phyloP scores from a whole-genome alignment of 2,797 vertebrate genomes.

The Gobio occitaniae region DNA sequence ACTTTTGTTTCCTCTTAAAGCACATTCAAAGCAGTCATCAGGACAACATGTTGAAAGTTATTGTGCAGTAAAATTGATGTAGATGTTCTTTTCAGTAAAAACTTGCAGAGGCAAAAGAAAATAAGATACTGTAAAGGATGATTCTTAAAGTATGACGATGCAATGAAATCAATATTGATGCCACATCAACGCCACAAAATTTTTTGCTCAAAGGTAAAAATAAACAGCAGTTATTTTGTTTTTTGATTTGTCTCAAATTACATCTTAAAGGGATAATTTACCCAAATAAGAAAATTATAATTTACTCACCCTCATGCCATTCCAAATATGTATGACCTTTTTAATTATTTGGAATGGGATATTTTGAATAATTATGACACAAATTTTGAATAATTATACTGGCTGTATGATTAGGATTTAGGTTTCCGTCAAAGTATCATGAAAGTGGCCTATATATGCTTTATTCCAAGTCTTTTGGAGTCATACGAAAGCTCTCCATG shows the following conservation, averaged over 20 bases:
- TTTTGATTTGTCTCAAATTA: constrained; percentile 33
- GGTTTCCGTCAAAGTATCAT: not conserved
- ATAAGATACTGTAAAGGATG: not conserved
- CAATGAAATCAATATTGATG: not conserved
- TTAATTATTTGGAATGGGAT: not conserved
- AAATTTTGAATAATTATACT: not conserved
- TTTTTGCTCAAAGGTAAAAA: constrained; percentile 8
- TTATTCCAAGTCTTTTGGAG: not conserved
- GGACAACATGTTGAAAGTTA: not conserved
- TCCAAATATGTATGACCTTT: not conserved
- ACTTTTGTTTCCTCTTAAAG: constrained; percentile 11
- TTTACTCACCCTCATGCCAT: not conserved
- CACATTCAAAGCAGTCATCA: not conserved
- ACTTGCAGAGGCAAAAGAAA: not conserved
- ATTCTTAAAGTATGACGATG: not conserved
- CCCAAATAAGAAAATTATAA: not conserved
- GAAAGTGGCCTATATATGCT: not conserved
- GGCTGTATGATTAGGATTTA: not conserved
- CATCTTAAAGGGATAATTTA: constrained; percentile 19
- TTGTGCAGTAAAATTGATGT: not conserved
- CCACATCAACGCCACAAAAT: not conserved
- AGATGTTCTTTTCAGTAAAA: not conserved
- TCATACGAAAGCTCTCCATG: not conserved
- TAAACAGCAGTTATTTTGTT: constrained; percentile 20
- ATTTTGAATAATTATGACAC: not conserved